Base-by-base conservation (phyloP, 2,797 vertebrate species). In the Lithobates pipiens region DNA sequence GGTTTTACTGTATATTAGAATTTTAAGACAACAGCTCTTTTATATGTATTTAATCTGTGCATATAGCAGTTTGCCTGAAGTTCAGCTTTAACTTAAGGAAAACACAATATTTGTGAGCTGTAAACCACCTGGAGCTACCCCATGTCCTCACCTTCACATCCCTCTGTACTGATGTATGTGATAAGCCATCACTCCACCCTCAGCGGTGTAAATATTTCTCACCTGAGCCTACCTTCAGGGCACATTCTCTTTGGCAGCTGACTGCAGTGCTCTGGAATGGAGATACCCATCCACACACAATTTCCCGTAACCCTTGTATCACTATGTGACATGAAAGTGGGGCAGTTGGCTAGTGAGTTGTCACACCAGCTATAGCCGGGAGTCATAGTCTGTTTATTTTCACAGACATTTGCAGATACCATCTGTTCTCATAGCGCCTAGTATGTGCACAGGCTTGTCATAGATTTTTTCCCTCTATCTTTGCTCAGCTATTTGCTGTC, bases 401-500 rank as follows among this genome's bases (percentile, higher is more conserved):
- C 36, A 15, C 54, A 79, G 39, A 11, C 67, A 50, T 63, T 71
- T 13, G 23, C 32, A 73, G 83, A 74, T 65, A 65, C 67, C 70
- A 80, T 85, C 70, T 68, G 61, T 80, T 73, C 79, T 81, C 69
- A 21, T 44, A 23, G 46, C 65, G 68, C 15, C 39, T 9, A 39
- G 80, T 76, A 87, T 79, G 42, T 78, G 85, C 80, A 18, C 57
- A 70, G 76, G 65, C 85, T 79, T 70, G 81, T 87, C 67, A 67
- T 34, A 83, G 80, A 86, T 83, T 87, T 76, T 77, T 69, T 10
- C 71, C 70, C 80, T 27, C 68, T 83, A 23, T 82, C 39, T 83
- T 83, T 84, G 82, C 75, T 84, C 82, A 77, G 75, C 74, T 84
- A 65, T 76, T 85, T 82, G 76, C 76, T 83, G 76, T 83, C 63